Base-by-base conservation (phyloP, 2,888 invertebrate species). In the Harmothoe impar region DNA sequence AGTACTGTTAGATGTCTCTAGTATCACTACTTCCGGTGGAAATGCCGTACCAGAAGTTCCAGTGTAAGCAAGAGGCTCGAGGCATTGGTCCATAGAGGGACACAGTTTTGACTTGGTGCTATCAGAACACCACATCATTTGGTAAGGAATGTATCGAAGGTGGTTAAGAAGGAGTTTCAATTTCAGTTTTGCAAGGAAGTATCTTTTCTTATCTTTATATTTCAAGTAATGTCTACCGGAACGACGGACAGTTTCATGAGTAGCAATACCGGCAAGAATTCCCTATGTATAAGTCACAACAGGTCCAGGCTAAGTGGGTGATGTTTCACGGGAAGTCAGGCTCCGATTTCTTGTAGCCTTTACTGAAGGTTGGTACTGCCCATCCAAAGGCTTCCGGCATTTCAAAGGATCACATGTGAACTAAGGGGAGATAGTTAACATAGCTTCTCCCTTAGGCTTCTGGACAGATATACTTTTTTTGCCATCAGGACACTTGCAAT, bases 101-200 rank as follows among this genome's bases (percentile, higher is more conserved):
- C 62, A 62, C 77, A 77, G 31, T 25, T 25, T 31, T 25, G 25
- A 5, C 15, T 62, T 62, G 62, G 62, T 62, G 62, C n/a, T 62
- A n/a, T 62, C 62, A n/a, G 62, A n/a, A 62, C 62, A 62, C 62
- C 12, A 12, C 15, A 43, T 62, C 20, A 62, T n/a, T n/a, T 62
- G 35, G 43, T 43, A 81, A 81, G 81, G 81, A 81, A 81, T 81
- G 81, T 81, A 81, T 81, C 81, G 81, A 81, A 81, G 81, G 25
- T 81, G 81, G 81, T 33, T 35, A 23, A 0, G 43, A 77, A 31
- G 29, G 77, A 5, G 31, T 15, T 25, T 17, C 3, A 31, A 5
- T 81, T 43, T 43, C 20, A 17, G 35, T 81, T 81, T 81, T 81
- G 81, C 81, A 81, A 35, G 81, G 33, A 81, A 17, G 81, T 81